Percentiles rank a stretch among this genome's conserved stretches.
Conservation (phyloP, 2,113 vertebrate species). For the Epinephelus cyanopodus region DNA sequence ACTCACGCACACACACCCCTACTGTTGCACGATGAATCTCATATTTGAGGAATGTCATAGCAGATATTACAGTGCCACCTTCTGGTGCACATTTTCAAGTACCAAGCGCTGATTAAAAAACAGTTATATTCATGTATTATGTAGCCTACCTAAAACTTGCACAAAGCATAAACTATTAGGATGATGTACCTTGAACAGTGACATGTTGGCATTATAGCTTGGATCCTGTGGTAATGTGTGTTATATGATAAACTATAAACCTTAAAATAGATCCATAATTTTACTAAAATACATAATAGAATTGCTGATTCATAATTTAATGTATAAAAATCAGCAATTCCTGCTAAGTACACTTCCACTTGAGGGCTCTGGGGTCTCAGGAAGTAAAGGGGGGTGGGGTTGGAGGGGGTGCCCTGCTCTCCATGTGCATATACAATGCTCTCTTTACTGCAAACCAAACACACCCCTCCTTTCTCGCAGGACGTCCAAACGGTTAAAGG, state of each 20-base stretch:
- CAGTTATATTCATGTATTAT: not conserved
- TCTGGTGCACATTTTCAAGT: constrained; percentile 61
- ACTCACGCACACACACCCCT: constrained; percentile 10
- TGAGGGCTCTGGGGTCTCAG: constrained; percentile 57
- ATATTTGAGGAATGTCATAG: constrained; percentile 30
- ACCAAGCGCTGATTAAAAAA: constrained; percentile 32
- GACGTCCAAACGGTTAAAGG: constrained; percentile 23
- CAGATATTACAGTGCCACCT: constrained; percentile 73
- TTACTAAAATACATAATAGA: not conserved
- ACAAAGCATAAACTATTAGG: not conserved
- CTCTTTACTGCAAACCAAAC: constrained; percentile 78
- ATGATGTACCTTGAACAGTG: not conserved
- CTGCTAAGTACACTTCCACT: constrained; percentile 18
- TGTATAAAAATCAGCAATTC: not conserved
- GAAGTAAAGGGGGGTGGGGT: constrained; percentile 65
- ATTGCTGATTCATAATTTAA: not conserved
- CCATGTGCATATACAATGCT: constrained; percentile 72
- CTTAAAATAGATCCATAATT: not conserved
- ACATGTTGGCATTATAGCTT: not conserved
- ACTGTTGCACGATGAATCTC: constrained; percentile 33
- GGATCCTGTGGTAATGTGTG: not conserved
- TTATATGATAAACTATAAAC: not conserved
- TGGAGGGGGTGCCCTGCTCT: constrained; percentile 26
- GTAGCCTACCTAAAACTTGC: not conserved
- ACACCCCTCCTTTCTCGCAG: constrained; percentile 44